Conservation (phyloP, 1,140 invertebrate species). For the Cyrtorhinus lividipennis region DNA sequence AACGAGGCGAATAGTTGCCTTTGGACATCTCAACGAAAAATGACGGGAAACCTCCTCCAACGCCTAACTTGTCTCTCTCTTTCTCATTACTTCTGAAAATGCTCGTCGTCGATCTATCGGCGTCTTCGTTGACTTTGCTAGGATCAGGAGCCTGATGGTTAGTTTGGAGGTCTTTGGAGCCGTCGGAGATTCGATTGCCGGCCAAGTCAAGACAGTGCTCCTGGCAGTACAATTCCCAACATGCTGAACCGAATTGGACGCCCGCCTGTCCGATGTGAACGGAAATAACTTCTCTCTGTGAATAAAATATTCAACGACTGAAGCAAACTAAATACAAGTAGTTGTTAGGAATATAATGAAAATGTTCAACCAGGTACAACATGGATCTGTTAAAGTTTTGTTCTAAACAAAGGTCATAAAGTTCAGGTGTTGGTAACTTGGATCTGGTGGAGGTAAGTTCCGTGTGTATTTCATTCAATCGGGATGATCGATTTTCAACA, state of each 20-base stretch:
- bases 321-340: too few species aligned
- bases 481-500: too few species aligned
- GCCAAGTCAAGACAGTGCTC: slow-evolving; percentile 46
- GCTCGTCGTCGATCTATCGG: not conserved
- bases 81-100: too few species aligned
- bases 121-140: not conserved
- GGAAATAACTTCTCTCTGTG: slow-evolving; percentile 40
- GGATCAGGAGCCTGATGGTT: not conserved
- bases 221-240: slow-evolving; percentile 53
- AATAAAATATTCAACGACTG: too few species aligned
- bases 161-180: not conserved
- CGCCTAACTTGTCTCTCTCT: not conserved
- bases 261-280: slow-evolving; percentile 59
- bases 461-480: too few species aligned
- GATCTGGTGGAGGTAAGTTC: too few species aligned
- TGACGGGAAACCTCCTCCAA: slow-evolving; percentile 34
- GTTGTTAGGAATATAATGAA: too few species aligned
- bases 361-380: too few species aligned
- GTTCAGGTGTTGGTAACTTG: too few species aligned
- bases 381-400: too few species aligned
- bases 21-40: slow-evolving; percentile 51
- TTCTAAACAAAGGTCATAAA: too few species aligned
- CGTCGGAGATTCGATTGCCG: not conserved
- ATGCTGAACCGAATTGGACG: slow-evolving; percentile 55
- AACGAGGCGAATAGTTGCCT: slow-evolving; percentile 57